A percentile compares a stretch with the other conserved stretches of the same genome.
Conservation (phyloP, 2,113 vertebrate genomes). For the Hystrix cristata region DNA sequence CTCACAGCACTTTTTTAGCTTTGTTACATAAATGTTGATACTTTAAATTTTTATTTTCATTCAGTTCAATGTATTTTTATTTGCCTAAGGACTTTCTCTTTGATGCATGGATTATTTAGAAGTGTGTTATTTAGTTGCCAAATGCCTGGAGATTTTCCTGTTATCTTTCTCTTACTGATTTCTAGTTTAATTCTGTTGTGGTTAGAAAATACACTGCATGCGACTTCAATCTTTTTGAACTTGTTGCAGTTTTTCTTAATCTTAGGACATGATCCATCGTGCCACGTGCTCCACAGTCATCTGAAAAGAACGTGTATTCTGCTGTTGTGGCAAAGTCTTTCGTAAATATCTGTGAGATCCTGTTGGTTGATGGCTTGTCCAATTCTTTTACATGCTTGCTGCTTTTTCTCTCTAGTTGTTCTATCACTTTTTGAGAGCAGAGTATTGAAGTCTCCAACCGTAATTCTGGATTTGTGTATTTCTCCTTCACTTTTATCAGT, state of each 20-base stretch:
- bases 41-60: background rate
- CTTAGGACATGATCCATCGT: background rate
- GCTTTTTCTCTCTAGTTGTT: background rate
- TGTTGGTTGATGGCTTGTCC: background rate
- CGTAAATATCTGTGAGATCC: background rate
- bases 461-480: background rate
- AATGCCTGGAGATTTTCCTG: background rate
- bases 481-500: background rate
- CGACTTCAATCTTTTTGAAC: background rate
- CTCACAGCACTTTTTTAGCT: background rate
- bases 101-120: background rate
- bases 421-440: background rate
- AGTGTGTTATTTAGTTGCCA: background rate
- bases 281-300: background rate
- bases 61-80: background rate
- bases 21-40: background rate
- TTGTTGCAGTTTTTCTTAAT: background rate
- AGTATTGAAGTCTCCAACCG: background rate
- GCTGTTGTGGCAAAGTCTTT: background rate
- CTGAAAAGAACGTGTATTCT: background rate
- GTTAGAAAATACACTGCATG: background rate
- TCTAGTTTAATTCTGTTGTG: constrained; percentile 8
- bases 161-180: background rate
- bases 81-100: background rate
- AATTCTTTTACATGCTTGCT: background rate